phyloP scores from a whole-genome alignment of 2,113 vertebrate species.

The Apeltes quadracus region DNA sequence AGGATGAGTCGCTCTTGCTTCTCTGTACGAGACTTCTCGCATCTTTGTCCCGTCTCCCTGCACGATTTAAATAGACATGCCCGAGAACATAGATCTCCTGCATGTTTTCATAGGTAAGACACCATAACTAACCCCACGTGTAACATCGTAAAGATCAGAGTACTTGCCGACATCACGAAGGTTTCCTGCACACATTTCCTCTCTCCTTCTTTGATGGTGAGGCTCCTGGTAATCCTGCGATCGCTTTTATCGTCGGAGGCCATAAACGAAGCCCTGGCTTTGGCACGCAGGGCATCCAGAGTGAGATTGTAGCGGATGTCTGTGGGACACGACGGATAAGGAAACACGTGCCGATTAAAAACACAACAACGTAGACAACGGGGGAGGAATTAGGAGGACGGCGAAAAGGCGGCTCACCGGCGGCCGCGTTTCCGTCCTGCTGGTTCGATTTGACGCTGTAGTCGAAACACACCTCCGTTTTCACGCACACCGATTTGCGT shows the following conservation, averaged over 20 bases:
- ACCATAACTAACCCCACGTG: slow-evolving; percentile 3
- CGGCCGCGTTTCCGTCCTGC: slow-evolving; percentile 26
- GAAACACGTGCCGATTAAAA: background rate
- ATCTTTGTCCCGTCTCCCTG: slow-evolving; percentile 33
- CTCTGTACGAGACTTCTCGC: slow-evolving; percentile 19
- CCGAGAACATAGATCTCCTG: background rate
- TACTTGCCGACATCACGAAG: slow-evolving; percentile 84
- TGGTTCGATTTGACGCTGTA: slow-evolving; percentile 86
- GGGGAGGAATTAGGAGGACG: background rate
- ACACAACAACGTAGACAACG: background rate
- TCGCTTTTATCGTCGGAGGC: slow-evolving; percentile 60
- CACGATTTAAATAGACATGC: slow-evolving; percentile 5
- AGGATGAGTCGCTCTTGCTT: slow-evolving; percentile 43
- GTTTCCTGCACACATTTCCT: slow-evolving; percentile 55
- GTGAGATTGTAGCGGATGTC: slow-evolving; percentile 74
- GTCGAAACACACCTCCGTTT: slow-evolving; percentile 84
- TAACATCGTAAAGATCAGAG: slow-evolving; percentile 44
- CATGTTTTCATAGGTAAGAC: slow-evolving; percentile 7
- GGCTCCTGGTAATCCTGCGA: slow-evolving; percentile 52
- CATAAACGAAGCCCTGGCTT: slow-evolving; percentile 75
- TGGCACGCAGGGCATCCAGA: slow-evolving; percentile 75
- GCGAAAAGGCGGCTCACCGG: slow-evolving; percentile 78
- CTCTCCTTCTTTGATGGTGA: slow-evolving; percentile 45
- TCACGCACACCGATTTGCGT: slow-evolving; percentile 86
- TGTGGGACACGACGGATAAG: slow-evolving; percentile 29